phyloP scores from a whole-genome alignment of 2,888 invertebrate species.

The Synergus laeviventris region DNA sequence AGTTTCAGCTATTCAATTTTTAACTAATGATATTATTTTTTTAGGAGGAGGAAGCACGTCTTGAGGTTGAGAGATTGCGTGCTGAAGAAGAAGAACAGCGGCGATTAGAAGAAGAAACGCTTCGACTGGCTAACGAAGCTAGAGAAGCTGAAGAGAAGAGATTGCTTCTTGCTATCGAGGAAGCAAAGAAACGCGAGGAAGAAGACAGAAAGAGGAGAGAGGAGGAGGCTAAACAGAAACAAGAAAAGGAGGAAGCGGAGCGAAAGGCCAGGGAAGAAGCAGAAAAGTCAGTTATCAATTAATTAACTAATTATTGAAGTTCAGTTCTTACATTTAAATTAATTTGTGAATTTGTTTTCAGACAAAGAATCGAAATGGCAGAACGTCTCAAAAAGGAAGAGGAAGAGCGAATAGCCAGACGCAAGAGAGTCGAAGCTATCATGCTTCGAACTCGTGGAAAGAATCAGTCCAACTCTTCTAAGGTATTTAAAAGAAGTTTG shows the following conservation, averaged over 20 bases:
- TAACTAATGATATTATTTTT: neutral
- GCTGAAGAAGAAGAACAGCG: conserved; percentile 91
- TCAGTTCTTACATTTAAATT: conserved; percentile 1
- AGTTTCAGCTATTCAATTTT: neutral
- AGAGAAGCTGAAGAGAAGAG: conserved; percentile 90
- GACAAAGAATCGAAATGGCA: conserved; percentile 87
- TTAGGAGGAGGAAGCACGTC: conserved; percentile 83
- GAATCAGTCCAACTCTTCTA: conserved; percentile 73
- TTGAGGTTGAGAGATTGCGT: conserved; percentile 83
- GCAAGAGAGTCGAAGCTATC: conserved; percentile 94
- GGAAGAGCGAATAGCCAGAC: conserved; percentile 90
- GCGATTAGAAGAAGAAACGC: conserved; percentile 87
- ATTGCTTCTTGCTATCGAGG: conserved; percentile 83
- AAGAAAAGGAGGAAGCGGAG: conserved; percentile 87
- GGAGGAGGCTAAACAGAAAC: conserved; percentile 81
- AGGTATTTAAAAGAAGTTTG: conserved; percentile 3
- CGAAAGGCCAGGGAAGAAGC: conserved; percentile 90
- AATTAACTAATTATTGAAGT: conserved; percentile 12
- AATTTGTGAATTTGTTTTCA: conserved; percentile 59
- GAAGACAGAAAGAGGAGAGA: conserved; percentile 86
- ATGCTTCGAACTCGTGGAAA: conserved; percentile 91
- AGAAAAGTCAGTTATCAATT: conserved; percentile 77
- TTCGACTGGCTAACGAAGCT: conserved; percentile 87
- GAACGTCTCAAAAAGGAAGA: conserved; percentile 91
- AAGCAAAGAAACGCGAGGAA: conserved; percentile 86